Evolutionary conservation across 2,797 vertebrate genomes (phyloP).

Genomic region (Melanotaenia parkinsoni): DNA sequence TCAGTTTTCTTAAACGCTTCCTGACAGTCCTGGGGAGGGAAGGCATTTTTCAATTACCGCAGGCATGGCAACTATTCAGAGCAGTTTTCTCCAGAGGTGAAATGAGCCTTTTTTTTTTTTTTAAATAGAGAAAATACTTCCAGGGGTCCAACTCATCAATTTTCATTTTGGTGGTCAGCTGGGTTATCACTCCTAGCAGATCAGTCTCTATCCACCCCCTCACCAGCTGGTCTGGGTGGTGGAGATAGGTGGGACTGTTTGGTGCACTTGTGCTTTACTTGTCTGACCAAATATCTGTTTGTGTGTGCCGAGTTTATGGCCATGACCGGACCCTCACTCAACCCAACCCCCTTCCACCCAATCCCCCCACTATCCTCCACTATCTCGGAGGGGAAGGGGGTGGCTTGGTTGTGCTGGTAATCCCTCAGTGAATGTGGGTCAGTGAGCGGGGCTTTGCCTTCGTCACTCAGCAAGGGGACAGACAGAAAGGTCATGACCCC

Average conservation of each 20-base stretch:
- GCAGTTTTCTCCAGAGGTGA: conserved; percentile 2
- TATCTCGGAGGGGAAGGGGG: conserved; percentile 55
- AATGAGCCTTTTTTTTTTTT: conserved; percentile 27
- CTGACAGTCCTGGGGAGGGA: conserved; percentile 49
- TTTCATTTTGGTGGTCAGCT: conserved; percentile 45
- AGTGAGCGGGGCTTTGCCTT: conserved; percentile 68
- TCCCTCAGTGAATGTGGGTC: conserved; percentile 80
- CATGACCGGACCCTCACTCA: neutral
- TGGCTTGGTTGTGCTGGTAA: conserved; percentile 67
- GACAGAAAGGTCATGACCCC: conserved; percentile 71
- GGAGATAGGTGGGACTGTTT: conserved; percentile 2
- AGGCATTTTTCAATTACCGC: conserved; percentile 50
- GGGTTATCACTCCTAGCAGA: conserved; percentile 55
- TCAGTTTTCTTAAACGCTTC: conserved; percentile 45
- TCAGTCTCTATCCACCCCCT: conserved; percentile 35
- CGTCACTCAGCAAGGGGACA: conserved; percentile 71
- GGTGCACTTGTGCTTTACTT: conserved; percentile 23
- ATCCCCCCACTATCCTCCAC: conserved; percentile 25
- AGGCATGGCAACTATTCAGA: conserved; percentile 32
- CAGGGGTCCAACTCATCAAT: conserved; percentile 47
- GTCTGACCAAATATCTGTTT: conserved; percentile 29
- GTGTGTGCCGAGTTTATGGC: conserved; percentile 42
- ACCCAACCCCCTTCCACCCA: neutral
- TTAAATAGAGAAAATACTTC: conserved; percentile 41
- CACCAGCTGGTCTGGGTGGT: conserved; percentile 28